Percentiles rank a stretch among this genome's conserved stretches.
Conservation (phyloP, 1,140 invertebrate species). For the Orchesella cincta region DNA sequence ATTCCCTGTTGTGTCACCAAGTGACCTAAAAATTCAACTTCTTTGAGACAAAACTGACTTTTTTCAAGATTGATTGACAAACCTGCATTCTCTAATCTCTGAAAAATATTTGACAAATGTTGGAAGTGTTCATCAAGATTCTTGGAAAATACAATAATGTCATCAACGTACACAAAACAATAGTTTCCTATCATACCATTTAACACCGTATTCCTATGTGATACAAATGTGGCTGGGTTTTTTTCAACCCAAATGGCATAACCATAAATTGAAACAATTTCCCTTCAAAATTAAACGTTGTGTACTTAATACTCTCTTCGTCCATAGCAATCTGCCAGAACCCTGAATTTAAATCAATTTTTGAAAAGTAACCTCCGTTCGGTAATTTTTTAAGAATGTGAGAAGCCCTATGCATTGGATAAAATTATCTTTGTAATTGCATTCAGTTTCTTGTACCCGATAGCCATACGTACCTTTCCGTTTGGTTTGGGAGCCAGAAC, state of each 20-base stretch:
- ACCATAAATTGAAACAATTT: constrained; percentile 50
- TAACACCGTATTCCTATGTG: constrained; percentile 54
- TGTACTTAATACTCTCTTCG: constrained; percentile 53
- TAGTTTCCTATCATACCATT: constrained; percentile 50
- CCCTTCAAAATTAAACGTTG: constrained; percentile 55
- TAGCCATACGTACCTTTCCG: constrained; percentile 31
- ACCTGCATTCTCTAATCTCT: constrained; percentile 51
- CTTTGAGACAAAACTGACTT: constrained; percentile 52
- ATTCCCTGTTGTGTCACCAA: constrained; percentile 47
- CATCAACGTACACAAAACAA: constrained; percentile 58
- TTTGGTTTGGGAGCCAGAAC: constrained; percentile 28
- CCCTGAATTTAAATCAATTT: constrained; percentile 52
- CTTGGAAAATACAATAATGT: constrained; percentile 55
- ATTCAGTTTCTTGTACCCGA: constrained; percentile 35
- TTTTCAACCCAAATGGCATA: constrained; percentile 54
- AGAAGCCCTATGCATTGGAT: constrained; percentile 37
- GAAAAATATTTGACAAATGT: constrained; percentile 53
- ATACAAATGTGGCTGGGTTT: constrained; percentile 53
- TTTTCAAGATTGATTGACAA: constrained; percentile 58
- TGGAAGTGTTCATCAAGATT: constrained; percentile 56
- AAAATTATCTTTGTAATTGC: constrained; percentile 31
- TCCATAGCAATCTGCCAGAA: constrained; percentile 57
- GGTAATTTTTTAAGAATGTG: constrained; percentile 38
- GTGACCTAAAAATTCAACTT: constrained; percentile 52
- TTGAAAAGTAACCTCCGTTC: constrained; percentile 30